Base-by-base conservation (phyloP, 2,888 invertebrate genomes). In the Brachynemurus nebulosus region DNA sequence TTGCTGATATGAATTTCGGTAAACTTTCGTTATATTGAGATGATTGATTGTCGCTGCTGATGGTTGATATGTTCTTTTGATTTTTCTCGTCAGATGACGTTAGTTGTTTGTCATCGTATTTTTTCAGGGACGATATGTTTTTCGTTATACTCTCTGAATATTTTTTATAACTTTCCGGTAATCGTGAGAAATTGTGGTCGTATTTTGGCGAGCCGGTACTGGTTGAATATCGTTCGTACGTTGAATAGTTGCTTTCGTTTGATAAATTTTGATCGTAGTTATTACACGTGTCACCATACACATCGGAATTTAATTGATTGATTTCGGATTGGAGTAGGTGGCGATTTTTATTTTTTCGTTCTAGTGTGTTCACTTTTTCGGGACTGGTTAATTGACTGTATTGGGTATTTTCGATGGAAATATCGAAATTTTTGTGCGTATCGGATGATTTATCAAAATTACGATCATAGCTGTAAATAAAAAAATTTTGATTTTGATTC, bases 351-450 rank as follows among this genome's bases (percentile, higher is more conserved):
- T 48, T 54, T 49, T 61, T 61, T 27, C 62, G 59, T 47, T 64
- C 64, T 39, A 64, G 50, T 1, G 64, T 63, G 50, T 57, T 61
- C 12, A 64, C 63, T 54, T 64, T 64, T 45, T 64, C 64, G 3
- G 65, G 64, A 52, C 65, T 65, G 47, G 62, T 62, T 51, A 65
- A 51, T 47, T 62, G 61, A 50, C 59, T 61, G 52, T 63, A 65
- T 42, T 42, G 34, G n/a, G 56, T 55, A 42, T 60, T 60, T 38
- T 56, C 57, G 47, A 60, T 60, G 37, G 57, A 54, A 27, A 50
- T 52, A 46, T 52, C 33, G 20, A 20, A 27, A 6, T 34, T 30
- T 38, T 44, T 38, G 14, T 30, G n/a, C n/a, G n/a, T n/a, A n/a
- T n/a, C n/a, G n/a, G n/a, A n/a, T 30, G 30, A 6, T 11, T 4